Conservation (phyloP, 1,140 invertebrate genomes). For the Macrobrachium nipponense region DNA sequence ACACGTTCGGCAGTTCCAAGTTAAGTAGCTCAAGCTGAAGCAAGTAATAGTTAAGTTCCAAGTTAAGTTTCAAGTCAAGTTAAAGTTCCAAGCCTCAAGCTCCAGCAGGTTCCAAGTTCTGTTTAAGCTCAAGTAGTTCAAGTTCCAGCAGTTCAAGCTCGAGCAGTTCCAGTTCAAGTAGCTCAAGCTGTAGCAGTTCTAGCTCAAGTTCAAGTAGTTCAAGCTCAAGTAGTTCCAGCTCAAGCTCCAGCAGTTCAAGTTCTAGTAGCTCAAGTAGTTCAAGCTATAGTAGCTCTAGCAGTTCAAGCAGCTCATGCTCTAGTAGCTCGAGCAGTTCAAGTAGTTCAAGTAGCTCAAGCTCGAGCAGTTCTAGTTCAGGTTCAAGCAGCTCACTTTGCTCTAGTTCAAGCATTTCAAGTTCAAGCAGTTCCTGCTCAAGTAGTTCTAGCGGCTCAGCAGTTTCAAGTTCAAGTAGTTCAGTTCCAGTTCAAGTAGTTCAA, state of each 20-base stretch:
- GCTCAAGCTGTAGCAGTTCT: background rate
- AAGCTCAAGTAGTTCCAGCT: constrained; percentile 1
- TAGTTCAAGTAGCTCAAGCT: background rate
- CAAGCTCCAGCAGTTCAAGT: constrained; percentile 7
- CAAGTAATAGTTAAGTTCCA: no score
- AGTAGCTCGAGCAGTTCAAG: constrained; percentile 4
- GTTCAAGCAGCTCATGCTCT: background rate
- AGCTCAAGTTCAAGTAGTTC: background rate
- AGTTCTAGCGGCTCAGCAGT: background rate
- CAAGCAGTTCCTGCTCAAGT: background rate
- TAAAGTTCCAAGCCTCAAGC: background rate
- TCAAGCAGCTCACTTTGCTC: background rate
- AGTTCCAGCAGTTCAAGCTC: background rate
- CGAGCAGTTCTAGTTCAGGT: constrained; percentile 5
- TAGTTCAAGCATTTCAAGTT: background rate
- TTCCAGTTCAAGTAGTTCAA: constrained; percentile 3
- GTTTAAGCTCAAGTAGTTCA: constrained; percentile 10
- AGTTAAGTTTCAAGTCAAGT: background rate
- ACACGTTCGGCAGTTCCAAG: background rate
- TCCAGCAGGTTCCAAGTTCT: no score
- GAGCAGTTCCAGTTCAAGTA: background rate
- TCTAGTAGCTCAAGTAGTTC: constrained; percentile 4
- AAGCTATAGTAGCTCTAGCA: background rate
- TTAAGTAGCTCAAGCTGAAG: background rate
- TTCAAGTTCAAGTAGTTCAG: constrained; percentile 3